These are phyloP conservation scores for Datnioides undecimradiatus DNA, from an alignment of 2,113 vertebrate genomes.

Conservation along the genomic window DNA sequence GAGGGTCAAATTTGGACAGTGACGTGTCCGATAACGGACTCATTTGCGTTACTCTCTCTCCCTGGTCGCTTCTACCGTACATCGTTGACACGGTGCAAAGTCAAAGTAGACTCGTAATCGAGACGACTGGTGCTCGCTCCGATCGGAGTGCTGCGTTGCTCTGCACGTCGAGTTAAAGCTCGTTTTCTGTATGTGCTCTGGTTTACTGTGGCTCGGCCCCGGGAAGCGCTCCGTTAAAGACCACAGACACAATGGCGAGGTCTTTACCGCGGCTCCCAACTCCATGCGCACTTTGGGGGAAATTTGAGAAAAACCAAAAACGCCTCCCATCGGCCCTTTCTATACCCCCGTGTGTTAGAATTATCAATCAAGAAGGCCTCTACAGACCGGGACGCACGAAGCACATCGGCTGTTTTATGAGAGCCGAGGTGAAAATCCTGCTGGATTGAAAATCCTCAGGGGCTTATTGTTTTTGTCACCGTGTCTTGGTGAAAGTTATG, in stretches of 20 bases:
- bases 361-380: conserved; percentile 56
- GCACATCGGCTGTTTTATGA: conserved; percentile 18
- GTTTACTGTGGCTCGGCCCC: conserved; percentile 52
- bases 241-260: conserved; percentile 75
- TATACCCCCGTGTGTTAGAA: conserved; percentile 36
- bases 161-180: conserved; percentile 52
- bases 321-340: conserved; percentile 66
- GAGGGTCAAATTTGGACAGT: conserved; percentile 24
- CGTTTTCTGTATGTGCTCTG: neutral
- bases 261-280: conserved; percentile 68
- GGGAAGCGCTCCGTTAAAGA: conserved; percentile 74
- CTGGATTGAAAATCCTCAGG: neutral
- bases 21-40: conserved; percentile 74
- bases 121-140: conserved; percentile 20
- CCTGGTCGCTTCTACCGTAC: conserved; percentile 34
- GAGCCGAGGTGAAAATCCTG: conserved; percentile 11
- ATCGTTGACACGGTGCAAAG: conserved; percentile 71
- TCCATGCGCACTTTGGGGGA: conserved; percentile 78
- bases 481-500: conserved; percentile 74
- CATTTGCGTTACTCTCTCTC: conserved; percentile 43
- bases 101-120: conserved; percentile 58
- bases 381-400: conserved; percentile 43
- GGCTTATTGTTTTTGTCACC: conserved; percentile 28
- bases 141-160: conserved; percentile 58
- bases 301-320: conserved; percentile 65